Conservation (phyloP, 1,140 invertebrate genomes). For the Leptonema lineaticorne region DNA sequence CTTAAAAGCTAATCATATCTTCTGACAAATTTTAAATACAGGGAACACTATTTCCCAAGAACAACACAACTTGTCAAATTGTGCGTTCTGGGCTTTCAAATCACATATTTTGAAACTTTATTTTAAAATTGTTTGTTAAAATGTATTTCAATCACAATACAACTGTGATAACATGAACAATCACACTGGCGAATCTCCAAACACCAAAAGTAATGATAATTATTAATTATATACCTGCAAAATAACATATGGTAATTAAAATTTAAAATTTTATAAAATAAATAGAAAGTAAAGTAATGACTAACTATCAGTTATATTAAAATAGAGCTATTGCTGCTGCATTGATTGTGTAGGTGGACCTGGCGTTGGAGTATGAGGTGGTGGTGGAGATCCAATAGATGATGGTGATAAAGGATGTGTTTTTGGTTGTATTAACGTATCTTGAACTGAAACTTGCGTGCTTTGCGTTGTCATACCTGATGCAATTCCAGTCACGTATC, state of each 20-base stretch:
- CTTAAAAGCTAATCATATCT: slow-evolving; percentile 1
- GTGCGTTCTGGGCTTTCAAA: slow-evolving; percentile 1
- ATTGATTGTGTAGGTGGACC: slow-evolving; percentile 43
- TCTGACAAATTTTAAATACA: slow-evolving; percentile 16
- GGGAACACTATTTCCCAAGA: slow-evolving; percentile 20
- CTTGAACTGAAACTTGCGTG: slow-evolving; percentile 55
- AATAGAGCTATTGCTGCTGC: slow-evolving; percentile 12
- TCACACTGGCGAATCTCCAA: slow-evolving; percentile 5
- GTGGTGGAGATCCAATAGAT: slow-evolving; percentile 54
- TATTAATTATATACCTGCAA: slow-evolving; percentile 2
- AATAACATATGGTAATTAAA: too few relatives aligned
- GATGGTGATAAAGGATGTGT: slow-evolving; percentile 51
- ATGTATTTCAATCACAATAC: slow-evolving; percentile 19
- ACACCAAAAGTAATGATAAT: neutral
- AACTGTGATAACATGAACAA: slow-evolving; percentile 20
- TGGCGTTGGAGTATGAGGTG: slow-evolving; percentile 53
- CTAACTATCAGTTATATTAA: slow-evolving; percentile 3
- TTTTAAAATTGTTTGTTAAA: slow-evolving; percentile 15
- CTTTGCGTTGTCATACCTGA: slow-evolving; percentile 53
- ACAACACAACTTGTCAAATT: slow-evolving; percentile 1
- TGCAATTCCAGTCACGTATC: slow-evolving; percentile 44
- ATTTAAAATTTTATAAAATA: neutral
- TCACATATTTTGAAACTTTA: slow-evolving; percentile 24
- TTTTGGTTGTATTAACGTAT: slow-evolving; percentile 48
- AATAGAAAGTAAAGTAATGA: neutral